Evolutionary conservation across 2,888 invertebrate genomes (phyloP).

Genomic region (Parapristionchus giblindavisi): DNA sequence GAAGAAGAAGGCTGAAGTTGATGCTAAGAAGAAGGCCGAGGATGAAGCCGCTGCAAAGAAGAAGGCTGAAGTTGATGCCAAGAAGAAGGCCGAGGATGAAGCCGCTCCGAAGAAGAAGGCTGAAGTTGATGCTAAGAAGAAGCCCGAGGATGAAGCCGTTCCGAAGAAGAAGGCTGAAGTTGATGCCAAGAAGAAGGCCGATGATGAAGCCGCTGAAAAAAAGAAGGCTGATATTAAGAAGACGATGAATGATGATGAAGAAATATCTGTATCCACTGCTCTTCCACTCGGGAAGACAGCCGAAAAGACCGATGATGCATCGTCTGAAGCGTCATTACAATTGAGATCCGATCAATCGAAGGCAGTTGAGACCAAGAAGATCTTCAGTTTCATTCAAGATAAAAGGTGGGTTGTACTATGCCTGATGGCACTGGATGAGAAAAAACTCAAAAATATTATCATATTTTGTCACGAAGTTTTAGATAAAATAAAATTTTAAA

Average conservation of each 20-base stretch:
- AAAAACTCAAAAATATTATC: too few relatives aligned
- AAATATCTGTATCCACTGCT: background rate
- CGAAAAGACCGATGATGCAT: background rate
- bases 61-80: conserved; percentile 15
- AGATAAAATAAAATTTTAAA: too few relatives aligned
- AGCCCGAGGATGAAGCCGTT: background rate
- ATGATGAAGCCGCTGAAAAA: conserved; percentile 26
- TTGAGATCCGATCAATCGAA: background rate
- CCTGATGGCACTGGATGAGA: too few relatives aligned
- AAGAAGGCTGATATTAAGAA: background rate
- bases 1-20: conserved; percentile 3
- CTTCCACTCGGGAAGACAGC: background rate
- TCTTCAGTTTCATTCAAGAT: conserved; percentile 1
- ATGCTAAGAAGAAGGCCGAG: conserved; percentile 1
- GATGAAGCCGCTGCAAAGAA: conserved; percentile 27
- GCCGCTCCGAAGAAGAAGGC: conserved; percentile 28
- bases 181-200: conserved; percentile 31
- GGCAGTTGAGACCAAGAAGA: conserved; percentile 36
- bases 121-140: conserved; percentile 11
- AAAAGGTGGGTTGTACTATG: conserved; percentile 21
- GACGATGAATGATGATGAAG: conserved; percentile 24
- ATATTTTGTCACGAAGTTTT: too few relatives aligned
- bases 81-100: conserved; percentile 38
- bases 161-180: background rate
- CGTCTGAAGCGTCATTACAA: background rate